These are phyloP conservation scores for Liolophura sinensis DNA, from an alignment of 1,140 invertebrate species.

Conservation along the genomic window DNA sequence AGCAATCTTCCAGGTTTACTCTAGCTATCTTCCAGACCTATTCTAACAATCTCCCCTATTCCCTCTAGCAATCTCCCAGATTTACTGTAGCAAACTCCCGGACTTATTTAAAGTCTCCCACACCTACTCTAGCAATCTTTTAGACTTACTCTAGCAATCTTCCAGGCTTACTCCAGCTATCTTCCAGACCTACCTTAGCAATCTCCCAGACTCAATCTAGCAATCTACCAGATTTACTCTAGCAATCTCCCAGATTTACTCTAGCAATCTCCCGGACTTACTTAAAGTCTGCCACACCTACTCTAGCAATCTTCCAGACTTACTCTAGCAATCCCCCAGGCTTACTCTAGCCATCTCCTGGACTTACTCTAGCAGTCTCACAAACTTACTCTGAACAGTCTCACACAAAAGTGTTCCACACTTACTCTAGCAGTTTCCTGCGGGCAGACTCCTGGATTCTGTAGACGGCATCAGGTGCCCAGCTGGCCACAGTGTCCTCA, in stretches of 20 bases:
- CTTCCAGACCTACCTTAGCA: no score
- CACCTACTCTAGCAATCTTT: no score
- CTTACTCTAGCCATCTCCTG: background rate
- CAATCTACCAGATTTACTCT: no score
- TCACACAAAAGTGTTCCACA: background rate
- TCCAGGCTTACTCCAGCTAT: background rate
- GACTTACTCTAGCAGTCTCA: slow-evolving; percentile 1
- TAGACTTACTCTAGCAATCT: background rate
- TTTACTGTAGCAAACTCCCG: no score
- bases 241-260: background rate
- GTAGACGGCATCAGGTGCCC: slow-evolving; percentile 36
- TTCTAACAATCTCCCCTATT: no score
- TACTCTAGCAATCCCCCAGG: background rate
- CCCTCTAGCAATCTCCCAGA: no score
- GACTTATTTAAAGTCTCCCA: no score
- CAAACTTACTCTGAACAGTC: background rate
- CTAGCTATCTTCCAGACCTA: no score
- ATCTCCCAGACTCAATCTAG: background rate
- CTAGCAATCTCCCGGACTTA: background rate
- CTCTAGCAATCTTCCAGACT: background rate
- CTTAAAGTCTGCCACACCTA: background rate
- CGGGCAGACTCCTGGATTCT: slow-evolving; percentile 43
- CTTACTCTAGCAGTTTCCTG: slow-evolving; percentile 41
- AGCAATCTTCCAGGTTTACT: no score
- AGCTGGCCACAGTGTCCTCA: slow-evolving; percentile 32